Evolutionary conservation across 2,113 vertebrate species (phyloP).

Genomic region (Reinhardtius hippoglossoides): DNA sequence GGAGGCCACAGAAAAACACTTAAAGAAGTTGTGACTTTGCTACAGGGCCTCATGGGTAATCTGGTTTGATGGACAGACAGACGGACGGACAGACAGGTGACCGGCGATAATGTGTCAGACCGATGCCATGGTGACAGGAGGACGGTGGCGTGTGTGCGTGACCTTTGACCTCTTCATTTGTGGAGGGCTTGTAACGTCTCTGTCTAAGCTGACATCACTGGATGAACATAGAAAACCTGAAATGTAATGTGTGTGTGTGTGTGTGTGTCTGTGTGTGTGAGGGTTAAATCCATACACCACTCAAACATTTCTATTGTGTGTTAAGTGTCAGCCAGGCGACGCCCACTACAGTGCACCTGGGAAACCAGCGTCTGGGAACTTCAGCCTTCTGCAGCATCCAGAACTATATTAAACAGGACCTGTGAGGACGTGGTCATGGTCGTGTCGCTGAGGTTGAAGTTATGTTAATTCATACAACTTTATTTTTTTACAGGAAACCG

Average conservation of each 20-base stretch:
- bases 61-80: slow-evolving; percentile 68
- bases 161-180: slow-evolving; percentile 57
- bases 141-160: slow-evolving; percentile 20
- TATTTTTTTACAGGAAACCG: background rate
- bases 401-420: slow-evolving; percentile 26
- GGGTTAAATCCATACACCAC: slow-evolving; percentile 55
- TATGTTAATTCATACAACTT: background rate
- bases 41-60: slow-evolving; percentile 69
- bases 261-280: slow-evolving; percentile 15
- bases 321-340: slow-evolving; percentile 63
- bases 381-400: slow-evolving; percentile 29
- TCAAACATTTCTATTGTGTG: slow-evolving; percentile 65
- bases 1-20: slow-evolving; percentile 35
- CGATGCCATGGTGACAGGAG: slow-evolving; percentile 59
- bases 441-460: background rate
- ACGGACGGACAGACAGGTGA: slow-evolving; percentile 71
- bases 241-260: slow-evolving; percentile 8
- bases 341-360: slow-evolving; percentile 67
- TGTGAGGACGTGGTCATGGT: slow-evolving; percentile 22
- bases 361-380: slow-evolving; percentile 62
- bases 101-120: slow-evolving; percentile 70
- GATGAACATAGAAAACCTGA: slow-evolving; percentile 3
- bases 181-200: slow-evolving; percentile 51
- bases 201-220: slow-evolving; percentile 26
- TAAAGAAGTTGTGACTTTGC: slow-evolving; percentile 69